These are phyloP conservation scores for Gymnogyps californianus DNA, from an alignment of 2,113 vertebrate species.

Conservation along the genomic window DNA sequence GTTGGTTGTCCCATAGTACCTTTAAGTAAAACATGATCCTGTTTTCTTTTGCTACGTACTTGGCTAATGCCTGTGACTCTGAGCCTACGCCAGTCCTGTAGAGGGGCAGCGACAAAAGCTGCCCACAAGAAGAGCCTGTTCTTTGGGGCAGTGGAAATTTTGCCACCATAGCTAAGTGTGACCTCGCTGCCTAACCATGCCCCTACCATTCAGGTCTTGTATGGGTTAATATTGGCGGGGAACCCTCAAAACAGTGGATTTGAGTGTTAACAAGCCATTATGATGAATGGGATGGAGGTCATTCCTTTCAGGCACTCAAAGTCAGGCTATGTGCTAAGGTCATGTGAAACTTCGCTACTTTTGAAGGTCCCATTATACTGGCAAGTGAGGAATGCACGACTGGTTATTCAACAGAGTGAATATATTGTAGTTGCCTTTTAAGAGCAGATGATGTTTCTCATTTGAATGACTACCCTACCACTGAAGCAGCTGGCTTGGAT, in stretches of 20 bases:
- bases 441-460: background rate
- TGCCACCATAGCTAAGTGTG: background rate
- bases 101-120: background rate
- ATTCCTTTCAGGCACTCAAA: background rate
- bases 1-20: background rate
- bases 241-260: background rate
- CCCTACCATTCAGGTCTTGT: background rate
- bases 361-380: background rate
- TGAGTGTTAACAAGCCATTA: background rate
- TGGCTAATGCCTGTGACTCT: background rate
- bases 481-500: background rate
- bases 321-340: background rate
- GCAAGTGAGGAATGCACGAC: background rate
- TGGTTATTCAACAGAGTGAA: background rate
- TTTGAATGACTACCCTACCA: background rate
- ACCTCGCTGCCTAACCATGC: background rate
- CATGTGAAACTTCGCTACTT: slow-evolving; percentile 19
- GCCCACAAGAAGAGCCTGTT: background rate
- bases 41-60: accelerated
- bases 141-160: background rate
- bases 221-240: background rate
- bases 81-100: background rate
- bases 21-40: background rate
- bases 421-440: background rate
- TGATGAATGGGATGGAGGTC: slow-evolving; percentile 30